phyloP scores from a whole-genome alignment of 2,113 vertebrate species.

The Aldabrachelys gigantea region DNA sequence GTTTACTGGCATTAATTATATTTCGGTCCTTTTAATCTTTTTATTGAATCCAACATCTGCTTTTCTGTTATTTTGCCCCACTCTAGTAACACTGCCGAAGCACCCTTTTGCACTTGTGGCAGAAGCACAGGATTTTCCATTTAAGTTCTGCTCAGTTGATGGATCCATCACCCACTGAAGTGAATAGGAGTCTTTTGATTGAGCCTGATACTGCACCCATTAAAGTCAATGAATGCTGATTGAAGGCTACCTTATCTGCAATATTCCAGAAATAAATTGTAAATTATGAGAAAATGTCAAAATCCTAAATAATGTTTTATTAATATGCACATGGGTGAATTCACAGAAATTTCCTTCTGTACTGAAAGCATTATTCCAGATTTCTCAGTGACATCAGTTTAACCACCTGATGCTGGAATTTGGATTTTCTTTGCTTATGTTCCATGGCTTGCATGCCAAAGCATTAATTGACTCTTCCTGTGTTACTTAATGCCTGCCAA shows the following conservation, averaged over 20 bases:
- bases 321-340: not conserved
- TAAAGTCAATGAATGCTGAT: not conserved
- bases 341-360: not conserved
- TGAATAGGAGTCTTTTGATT: not conserved
- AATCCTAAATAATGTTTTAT: not conserved
- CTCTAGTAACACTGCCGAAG: not conserved
- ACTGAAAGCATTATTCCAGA: not conserved
- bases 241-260: not conserved
- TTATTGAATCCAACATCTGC: not conserved
- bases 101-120: not conserved
- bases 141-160: not conserved
- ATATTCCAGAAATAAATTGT: not conserved
- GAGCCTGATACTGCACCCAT: not conserved
- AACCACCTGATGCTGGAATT: not conserved
- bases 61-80: not conserved
- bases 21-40: not conserved
- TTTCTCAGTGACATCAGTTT: not conserved
- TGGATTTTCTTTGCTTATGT: constrained; percentile 7
- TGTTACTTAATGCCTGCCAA: constrained; percentile 1
- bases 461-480: not conserved
- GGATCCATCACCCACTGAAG: not conserved
- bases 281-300: not conserved
- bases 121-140: not conserved
- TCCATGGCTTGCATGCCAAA: not conserved
- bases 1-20: not conserved